Evolutionary conservation across 2,797 vertebrate genomes (phyloP).

Genomic region (Kryptolebias ocellatus): DNA sequence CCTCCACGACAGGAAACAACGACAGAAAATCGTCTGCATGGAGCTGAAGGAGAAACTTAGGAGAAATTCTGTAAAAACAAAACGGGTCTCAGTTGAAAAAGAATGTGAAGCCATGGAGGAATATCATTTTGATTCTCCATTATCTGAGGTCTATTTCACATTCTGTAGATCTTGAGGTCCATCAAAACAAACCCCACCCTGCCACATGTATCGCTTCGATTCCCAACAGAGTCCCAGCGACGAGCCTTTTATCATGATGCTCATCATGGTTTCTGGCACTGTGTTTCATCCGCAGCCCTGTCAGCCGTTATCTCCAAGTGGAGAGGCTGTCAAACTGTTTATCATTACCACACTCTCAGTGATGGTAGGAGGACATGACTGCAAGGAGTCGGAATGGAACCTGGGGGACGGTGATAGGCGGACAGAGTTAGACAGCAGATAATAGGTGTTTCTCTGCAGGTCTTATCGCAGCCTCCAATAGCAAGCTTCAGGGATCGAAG

Average conservation of each 20-base stretch:
- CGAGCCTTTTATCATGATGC: slow-evolving; percentile 65
- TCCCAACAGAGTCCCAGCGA: slow-evolving; percentile 42
- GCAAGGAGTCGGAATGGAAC: slow-evolving; percentile 43
- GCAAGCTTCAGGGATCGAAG: slow-evolving; percentile 18
- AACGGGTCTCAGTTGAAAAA: slow-evolving; percentile 20
- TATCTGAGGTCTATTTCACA: slow-evolving; percentile 25
- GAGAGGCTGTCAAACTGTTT: slow-evolving; percentile 66
- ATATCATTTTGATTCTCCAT: slow-evolving; percentile 33
- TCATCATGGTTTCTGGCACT: slow-evolving; percentile 63
- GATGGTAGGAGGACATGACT: slow-evolving; percentile 41
- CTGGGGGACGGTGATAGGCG: slow-evolving; percentile 31
- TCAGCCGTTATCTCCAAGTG: slow-evolving; percentile 53
- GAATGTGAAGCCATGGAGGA: slow-evolving; percentile 4
- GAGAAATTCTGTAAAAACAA: slow-evolving; percentile 35
- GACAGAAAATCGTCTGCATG: slow-evolving; percentile 55
- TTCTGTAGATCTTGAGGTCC: slow-evolving; percentile 23
- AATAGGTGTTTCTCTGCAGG: slow-evolving; percentile 49
- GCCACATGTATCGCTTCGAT: slow-evolving; percentile 18
- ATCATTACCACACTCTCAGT: slow-evolving; percentile 53
- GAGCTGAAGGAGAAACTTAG: slow-evolving; percentile 47
- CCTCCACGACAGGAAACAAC: slow-evolving; percentile 15
- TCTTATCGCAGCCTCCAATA: slow-evolving; percentile 47
- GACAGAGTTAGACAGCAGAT: slow-evolving; percentile 48
- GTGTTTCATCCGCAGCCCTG: slow-evolving; percentile 46
- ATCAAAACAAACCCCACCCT: slow-evolving; percentile 13